These are phyloP conservation scores for Prietella phreatophila DNA, from an alignment of 2,113 vertebrate genomes.

Conservation along the genomic window DNA sequence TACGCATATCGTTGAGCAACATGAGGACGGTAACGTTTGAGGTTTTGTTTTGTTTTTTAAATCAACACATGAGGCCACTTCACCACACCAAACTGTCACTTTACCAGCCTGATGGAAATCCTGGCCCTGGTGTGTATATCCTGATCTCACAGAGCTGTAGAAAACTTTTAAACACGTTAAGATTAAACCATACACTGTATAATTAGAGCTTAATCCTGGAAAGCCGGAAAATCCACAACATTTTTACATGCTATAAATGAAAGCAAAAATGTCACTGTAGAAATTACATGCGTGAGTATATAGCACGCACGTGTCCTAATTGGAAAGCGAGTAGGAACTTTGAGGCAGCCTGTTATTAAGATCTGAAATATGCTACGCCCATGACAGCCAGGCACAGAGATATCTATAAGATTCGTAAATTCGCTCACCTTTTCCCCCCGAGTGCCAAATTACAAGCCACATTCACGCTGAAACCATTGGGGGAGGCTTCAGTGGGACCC, in stretches of 20 bases:
- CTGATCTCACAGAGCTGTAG: slow-evolving; percentile 11
- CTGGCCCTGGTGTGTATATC: background rate
- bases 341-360: slow-evolving; percentile 47
- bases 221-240: slow-evolving; percentile 2
- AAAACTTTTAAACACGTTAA: slow-evolving; percentile 12
- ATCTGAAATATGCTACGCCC: slow-evolving; percentile 48
- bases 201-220: slow-evolving; percentile 23
- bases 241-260: slow-evolving; percentile 39
- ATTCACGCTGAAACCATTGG: slow-evolving; percentile 13
- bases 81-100: background rate
- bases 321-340: slow-evolving; percentile 46
- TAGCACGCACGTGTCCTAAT: slow-evolving; percentile 40
- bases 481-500: slow-evolving; percentile 16
- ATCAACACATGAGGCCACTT: background rate
- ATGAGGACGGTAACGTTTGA: background rate
- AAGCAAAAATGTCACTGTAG: slow-evolving; percentile 21
- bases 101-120: background rate
- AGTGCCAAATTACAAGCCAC: slow-evolving; percentile 49
- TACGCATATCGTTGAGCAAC: background rate
- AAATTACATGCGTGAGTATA: slow-evolving; percentile 3
- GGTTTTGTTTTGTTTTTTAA: background rate
- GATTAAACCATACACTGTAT: background rate
- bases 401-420: slow-evolving; percentile 13
- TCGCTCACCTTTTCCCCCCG: slow-evolving; percentile 2
- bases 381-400: slow-evolving; percentile 1